These are phyloP conservation scores for Nannoperca obscura DNA, from an alignment of 2,797 vertebrate genomes.

Conservation along the genomic window DNA sequence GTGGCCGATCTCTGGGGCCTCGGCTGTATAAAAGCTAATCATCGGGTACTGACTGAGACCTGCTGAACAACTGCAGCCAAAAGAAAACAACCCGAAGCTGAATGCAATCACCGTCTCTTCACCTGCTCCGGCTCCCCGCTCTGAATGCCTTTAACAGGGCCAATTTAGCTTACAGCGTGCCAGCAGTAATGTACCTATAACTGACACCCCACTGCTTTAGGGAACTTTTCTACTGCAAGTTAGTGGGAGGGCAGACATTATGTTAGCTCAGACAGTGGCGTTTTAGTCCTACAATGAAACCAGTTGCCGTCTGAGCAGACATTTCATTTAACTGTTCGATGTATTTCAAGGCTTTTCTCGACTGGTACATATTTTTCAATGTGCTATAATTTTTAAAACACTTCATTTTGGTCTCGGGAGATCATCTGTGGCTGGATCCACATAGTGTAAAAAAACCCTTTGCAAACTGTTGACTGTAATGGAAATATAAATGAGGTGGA, in stretches of 20 bases:
- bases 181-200: slow-evolving; percentile 47
- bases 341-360: slow-evolving; percentile 11
- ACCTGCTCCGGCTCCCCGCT: slow-evolving; percentile 42
- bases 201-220: slow-evolving; percentile 50
- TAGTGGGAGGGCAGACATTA: slow-evolving; percentile 52
- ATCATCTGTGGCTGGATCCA: neutral
- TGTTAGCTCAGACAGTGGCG: slow-evolving; percentile 25
- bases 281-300: slow-evolving; percentile 23
- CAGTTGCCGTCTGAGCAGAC: slow-evolving; percentile 26
- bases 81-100: slow-evolving; percentile 60
- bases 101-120: slow-evolving; percentile 74
- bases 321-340: neutral
- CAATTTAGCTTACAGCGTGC: slow-evolving; percentile 32
- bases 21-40: slow-evolving; percentile 60
- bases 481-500: slow-evolving; percentile 24
- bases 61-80: slow-evolving; percentile 41
- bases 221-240: slow-evolving; percentile 49
- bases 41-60: slow-evolving; percentile 50
- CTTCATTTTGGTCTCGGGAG: neutral
- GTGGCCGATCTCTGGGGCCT: slow-evolving; percentile 52
- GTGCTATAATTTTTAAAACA: neutral
- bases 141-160: slow-evolving; percentile 36
- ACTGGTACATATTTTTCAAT: neutral
- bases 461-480: neutral
- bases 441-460: neutral